Conservation (phyloP, 2,113 vertebrate species). For the Myiozetetes cayanensis region DNA sequence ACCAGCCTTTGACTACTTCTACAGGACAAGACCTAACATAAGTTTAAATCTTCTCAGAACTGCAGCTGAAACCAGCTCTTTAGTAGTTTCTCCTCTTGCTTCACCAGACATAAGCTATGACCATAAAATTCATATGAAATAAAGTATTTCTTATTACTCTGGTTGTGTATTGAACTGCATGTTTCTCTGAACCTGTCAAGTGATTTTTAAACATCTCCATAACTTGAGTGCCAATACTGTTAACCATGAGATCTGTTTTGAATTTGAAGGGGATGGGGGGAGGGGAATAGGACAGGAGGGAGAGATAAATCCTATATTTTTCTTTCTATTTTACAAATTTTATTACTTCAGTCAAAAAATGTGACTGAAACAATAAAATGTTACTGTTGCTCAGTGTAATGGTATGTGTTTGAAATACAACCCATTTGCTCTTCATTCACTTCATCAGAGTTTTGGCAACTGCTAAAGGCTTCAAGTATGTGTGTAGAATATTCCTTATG, state of each 20-base stretch:
- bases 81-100: background rate
- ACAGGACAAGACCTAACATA: background rate
- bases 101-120: background rate
- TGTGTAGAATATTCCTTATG: constrained; percentile 67
- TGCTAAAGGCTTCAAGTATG: background rate
- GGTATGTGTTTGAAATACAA: constrained; percentile 82
- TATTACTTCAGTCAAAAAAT: constrained; percentile 77
- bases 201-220: constrained; percentile 66
- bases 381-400: constrained; percentile 70
- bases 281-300: background rate
- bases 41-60: background rate
- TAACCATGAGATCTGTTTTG: constrained; percentile 69
- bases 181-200: constrained; percentile 47
- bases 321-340: constrained; percentile 78
- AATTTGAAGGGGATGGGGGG: constrained; percentile 56
- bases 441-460: constrained; percentile 70
- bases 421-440: constrained; percentile 78
- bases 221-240: constrained; percentile 37
- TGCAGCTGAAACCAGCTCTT: background rate
- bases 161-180: background rate
- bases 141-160: background rate
- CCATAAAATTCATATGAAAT: background rate
- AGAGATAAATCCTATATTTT: constrained; percentile 70
- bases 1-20: background rate
- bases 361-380: constrained; percentile 74